Percentiles rank a stretch among this genome's conserved stretches.
These are phyloP conservation scores for Bellardia pandia DNA, from an alignment of 2,888 invertebrate genomes.

Conservation along the genomic window DNA sequence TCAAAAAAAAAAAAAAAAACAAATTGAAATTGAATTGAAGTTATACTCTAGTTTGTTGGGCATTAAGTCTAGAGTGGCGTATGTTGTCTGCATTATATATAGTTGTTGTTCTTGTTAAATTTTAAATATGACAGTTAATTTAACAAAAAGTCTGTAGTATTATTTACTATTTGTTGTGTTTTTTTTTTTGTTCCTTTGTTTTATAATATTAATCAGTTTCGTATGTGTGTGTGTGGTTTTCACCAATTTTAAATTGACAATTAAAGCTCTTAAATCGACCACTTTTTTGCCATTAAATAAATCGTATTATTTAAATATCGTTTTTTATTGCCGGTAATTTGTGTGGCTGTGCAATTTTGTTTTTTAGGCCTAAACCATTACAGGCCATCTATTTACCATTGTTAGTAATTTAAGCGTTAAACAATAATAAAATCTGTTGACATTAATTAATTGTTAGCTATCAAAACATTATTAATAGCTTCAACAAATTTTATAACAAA, in stretches of 20 bases:
- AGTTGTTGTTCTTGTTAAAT: constrained; percentile 17
- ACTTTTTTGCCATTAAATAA: constrained; percentile 34
- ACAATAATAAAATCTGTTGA: constrained; percentile 45
- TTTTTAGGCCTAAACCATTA: constrained; percentile 34
- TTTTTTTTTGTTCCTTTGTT: not conserved
- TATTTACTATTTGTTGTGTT: not conserved
- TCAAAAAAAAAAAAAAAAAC: not conserved
- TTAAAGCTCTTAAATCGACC: constrained; percentile 53
- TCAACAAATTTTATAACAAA: not conserved
- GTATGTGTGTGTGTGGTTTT: constrained; percentile 6
- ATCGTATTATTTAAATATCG: constrained; percentile 35
- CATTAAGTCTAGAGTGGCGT: constrained; percentile 26
- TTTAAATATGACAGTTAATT: constrained; percentile 37
- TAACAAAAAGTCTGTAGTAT: constrained; percentile 35
- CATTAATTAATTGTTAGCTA: constrained; percentile 53
- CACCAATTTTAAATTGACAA: constrained; percentile 42
- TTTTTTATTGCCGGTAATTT: constrained; percentile 31
- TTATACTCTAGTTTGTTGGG: not conserved
- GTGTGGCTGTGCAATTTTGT: not conserved
- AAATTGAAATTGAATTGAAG: not conserved
- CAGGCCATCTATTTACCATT: not conserved
- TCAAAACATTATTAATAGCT: constrained; percentile 52
- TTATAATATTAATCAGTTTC: constrained; percentile 6
- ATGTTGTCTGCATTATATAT: not conserved
- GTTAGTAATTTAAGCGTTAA: constrained; percentile 39